phyloP scores from a whole-genome alignment of 2,888 invertebrate genomes.

The Atrina japonica region DNA sequence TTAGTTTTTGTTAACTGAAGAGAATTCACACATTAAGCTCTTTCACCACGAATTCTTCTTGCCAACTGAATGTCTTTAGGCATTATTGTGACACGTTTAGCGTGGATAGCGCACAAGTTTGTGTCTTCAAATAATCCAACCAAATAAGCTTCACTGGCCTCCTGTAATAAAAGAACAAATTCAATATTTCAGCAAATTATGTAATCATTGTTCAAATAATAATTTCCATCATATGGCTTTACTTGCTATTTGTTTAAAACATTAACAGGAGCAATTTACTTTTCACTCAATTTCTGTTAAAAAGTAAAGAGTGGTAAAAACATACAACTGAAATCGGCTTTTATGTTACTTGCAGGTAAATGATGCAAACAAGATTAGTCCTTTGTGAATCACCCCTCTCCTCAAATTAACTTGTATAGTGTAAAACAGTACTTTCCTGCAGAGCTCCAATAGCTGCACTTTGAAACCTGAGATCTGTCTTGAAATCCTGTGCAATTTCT shows the following conservation, averaged over 20 bases:
- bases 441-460: conserved; percentile 80
- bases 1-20: no score
- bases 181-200: not conserved
- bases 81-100: conserved; percentile 98
- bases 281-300: no score
- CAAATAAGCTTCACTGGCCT: conserved; percentile 77
- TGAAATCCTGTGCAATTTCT: conserved; percentile 81
- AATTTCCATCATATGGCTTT: not conserved
- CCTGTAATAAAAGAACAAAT: conserved; percentile 64
- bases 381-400: no score
- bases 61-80: conserved; percentile 98
- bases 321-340: no score
- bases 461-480: conserved; percentile 81
- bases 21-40: conserved; percentile 80
- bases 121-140: conserved; percentile 97
- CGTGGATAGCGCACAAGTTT: conserved; percentile 98
- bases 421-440: conserved; percentile 78
- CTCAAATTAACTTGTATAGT: no score
- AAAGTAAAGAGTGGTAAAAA: no score
- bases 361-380: no score
- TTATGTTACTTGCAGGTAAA: no score
- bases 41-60: conserved; percentile 96
- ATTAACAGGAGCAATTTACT: not conserved
- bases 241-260: not conserved
- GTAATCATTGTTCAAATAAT: not conserved